Percentiles rank a stretch among this genome's conserved stretches.
Evolutionary conservation across 2,113 vertebrate genomes (phyloP).

Genomic region (Rhynchopsitta pachyrhyncha): DNA sequence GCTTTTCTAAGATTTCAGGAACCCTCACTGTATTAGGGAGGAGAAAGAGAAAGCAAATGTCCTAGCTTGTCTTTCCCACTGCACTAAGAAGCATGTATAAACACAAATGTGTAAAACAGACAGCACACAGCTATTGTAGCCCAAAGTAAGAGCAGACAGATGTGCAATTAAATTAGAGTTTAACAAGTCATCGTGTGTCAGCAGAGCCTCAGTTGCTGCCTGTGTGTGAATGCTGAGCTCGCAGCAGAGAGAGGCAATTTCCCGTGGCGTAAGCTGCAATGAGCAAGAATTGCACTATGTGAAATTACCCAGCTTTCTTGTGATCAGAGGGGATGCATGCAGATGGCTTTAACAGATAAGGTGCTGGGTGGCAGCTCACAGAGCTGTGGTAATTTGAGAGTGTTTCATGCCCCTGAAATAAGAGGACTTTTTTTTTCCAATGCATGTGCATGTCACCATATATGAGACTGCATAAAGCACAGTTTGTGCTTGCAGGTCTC

Average conservation of each 20-base stretch:
- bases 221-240: background rate
- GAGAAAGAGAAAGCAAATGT: background rate
- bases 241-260: background rate
- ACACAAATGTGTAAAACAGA: background rate
- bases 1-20: background rate
- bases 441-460: fast-evolving
- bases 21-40: background rate
- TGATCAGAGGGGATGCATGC: fast-evolving
- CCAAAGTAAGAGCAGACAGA: background rate
- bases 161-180: background rate
- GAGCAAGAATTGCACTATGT: background rate
- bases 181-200: background rate
- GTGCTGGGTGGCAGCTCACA: background rate
- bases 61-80: background rate
- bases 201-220: background rate
- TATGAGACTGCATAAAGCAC: background rate
- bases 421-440: background rate
- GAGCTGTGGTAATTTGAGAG: background rate
- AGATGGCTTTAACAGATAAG: background rate
- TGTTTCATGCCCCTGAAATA: background rate
- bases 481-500: background rate
- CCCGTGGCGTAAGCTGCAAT: fast-evolving
- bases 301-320: background rate
- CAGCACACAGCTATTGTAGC: background rate
- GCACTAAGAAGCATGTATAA: background rate